These are phyloP conservation scores for Henicopernis longicauda DNA, from an alignment of 2,113 vertebrate genomes.

Conservation along the genomic window DNA sequence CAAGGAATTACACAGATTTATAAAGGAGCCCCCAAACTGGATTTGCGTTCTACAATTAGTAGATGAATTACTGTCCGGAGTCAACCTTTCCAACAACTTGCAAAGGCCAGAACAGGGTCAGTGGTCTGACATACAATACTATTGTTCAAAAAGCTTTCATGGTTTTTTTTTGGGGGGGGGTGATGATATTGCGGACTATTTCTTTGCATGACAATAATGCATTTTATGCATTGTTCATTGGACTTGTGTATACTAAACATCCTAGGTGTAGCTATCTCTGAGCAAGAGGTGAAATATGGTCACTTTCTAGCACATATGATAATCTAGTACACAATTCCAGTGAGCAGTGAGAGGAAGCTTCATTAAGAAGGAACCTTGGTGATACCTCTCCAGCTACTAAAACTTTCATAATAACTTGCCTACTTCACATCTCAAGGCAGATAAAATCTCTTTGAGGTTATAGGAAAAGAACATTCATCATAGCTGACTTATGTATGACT, in stretches of 20 bases:
- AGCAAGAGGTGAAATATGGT: neutral
- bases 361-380: neutral
- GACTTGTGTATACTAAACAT: neutral
- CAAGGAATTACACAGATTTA: neutral
- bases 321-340: neutral
- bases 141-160: neutral
- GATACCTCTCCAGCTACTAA: neutral
- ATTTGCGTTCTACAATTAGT: neutral
- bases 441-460: neutral
- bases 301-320: neutral
- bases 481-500: neutral
- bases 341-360: neutral
- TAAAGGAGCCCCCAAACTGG: neutral
- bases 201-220: neutral
- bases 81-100: neutral
- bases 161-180: rapidly evolving
- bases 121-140: neutral
- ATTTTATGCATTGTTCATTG: neutral
- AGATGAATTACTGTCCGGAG: neutral
- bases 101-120: neutral
- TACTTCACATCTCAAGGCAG: neutral
- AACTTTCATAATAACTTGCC: neutral
- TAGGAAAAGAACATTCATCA: neutral
- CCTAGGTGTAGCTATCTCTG: neutral
- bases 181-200: neutral